Evolutionary conservation across 2,888 invertebrate genomes (phyloP).

Genomic region (Cantharis lateralis): DNA sequence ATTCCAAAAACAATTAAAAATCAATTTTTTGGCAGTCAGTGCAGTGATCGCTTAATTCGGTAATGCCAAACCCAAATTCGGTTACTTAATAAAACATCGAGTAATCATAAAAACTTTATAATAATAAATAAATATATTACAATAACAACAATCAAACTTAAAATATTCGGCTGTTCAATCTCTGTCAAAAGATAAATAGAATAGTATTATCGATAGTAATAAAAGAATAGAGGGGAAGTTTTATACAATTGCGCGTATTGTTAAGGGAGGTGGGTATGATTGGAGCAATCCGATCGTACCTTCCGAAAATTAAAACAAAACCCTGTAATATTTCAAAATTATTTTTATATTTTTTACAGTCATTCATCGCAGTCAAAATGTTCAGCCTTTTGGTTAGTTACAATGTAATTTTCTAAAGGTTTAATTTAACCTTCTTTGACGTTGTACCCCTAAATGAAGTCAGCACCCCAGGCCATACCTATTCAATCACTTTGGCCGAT

Average conservation of each 20-base stretch:
- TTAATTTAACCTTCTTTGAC: background rate
- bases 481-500: constrained; percentile 27
- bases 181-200: constrained; percentile 8
- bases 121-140: constrained; percentile 1
- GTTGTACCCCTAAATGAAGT: constrained; percentile 11
- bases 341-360: background rate
- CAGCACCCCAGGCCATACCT: constrained; percentile 9
- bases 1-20: background rate
- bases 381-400: background rate
- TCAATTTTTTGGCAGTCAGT: background rate
- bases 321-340: background rate
- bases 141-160: constrained; percentile 9
- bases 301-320: background rate
- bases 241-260: background rate
- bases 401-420: background rate
- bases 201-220: background rate
- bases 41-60: background rate
- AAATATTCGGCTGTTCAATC: constrained; percentile 15
- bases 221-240: background rate
- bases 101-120: background rate
- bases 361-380: background rate
- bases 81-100: background rate
- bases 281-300: background rate
- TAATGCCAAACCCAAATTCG: constrained; percentile 1
- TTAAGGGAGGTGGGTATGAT: background rate